phyloP scores from a whole-genome alignment of 2,888 invertebrate species.

The Drosophila nigricruria region DNA sequence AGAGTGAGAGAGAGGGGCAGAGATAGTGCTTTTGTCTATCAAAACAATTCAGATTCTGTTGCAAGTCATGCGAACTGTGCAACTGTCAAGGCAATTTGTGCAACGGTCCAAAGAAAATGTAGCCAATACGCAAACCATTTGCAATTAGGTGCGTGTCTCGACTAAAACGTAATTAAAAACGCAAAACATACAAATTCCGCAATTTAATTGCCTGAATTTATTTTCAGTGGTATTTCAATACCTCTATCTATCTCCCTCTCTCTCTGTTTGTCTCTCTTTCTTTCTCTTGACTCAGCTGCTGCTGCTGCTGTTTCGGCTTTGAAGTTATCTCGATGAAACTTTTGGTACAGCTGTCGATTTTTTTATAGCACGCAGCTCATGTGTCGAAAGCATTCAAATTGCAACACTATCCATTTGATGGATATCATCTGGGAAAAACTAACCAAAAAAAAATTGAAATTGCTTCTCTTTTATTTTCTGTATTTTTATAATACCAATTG shows the following conservation, averaged over 20 bases:
- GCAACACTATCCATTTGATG: slow-evolving; percentile 1
- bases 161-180: slow-evolving; percentile 45
- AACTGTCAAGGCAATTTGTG: slow-evolving; percentile 60
- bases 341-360: slow-evolving; percentile 4
- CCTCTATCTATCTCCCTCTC: neutral
- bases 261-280: neutral
- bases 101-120: slow-evolving; percentile 37
- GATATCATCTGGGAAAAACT: slow-evolving; percentile 11
- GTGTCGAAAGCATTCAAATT: slow-evolving; percentile 16
- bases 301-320: neutral
- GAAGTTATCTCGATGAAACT: slow-evolving; percentile 22
- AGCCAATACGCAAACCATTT: slow-evolving; percentile 5
- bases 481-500: neutral
- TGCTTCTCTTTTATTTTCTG: neutral
- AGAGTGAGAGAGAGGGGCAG: neutral
- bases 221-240: slow-evolving; percentile 21
- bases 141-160: slow-evolving; percentile 43
- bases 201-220: slow-evolving; percentile 34
- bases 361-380: slow-evolving; percentile 5
- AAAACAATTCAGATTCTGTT: slow-evolving; percentile 48
- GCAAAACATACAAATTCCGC: slow-evolving; percentile 26
- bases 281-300: neutral
- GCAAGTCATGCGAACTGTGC: slow-evolving; percentile 37
- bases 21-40: slow-evolving; percentile 20
- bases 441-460: slow-evolving; percentile 6